phyloP scores from a whole-genome alignment of 1,140 invertebrate genomes.

The Papilio aristodemus region DNA sequence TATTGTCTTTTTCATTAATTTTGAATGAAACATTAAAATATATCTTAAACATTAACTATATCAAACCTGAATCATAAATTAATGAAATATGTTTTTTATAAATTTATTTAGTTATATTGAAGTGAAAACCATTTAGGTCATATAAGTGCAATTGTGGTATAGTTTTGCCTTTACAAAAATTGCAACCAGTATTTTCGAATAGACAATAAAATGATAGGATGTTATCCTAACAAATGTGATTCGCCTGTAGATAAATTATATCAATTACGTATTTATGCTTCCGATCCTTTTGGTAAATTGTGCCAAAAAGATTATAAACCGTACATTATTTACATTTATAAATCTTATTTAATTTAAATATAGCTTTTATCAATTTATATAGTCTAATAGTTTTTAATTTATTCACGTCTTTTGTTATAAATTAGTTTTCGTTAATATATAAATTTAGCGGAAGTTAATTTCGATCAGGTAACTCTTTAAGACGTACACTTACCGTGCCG shows the following conservation, averaged over 20 bases:
- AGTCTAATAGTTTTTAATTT: constrained; percentile 34
- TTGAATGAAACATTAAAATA: no score
- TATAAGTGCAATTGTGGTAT: not conserved
- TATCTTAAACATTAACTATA: not conserved
- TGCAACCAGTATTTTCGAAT: constrained; percentile 39
- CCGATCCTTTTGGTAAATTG: constrained; percentile 51
- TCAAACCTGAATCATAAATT: not conserved
- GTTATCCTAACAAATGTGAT: constrained; percentile 15
- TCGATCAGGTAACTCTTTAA: not conserved
- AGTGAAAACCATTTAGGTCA: not conserved
- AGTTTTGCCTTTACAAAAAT: constrained; percentile 18
- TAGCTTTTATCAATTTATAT: constrained; percentile 46
- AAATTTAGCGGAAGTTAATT: not conserved
- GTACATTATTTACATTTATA: constrained; percentile 16
- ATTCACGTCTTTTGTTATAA: constrained; percentile 17
- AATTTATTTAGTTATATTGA: not conserved
- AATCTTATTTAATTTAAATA: constrained; percentile 36
- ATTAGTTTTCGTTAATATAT: not conserved
- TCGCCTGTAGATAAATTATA: constrained; percentile 30
- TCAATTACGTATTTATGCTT: constrained; percentile 33
- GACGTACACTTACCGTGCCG: not conserved
- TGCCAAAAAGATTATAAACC: constrained; percentile 54
- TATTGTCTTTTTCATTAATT: no score
- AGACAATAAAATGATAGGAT: constrained; percentile 37
- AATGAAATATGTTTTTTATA: not conserved